Conservation (phyloP, 2,797 vertebrate species). For the Gallirallus australis region DNA sequence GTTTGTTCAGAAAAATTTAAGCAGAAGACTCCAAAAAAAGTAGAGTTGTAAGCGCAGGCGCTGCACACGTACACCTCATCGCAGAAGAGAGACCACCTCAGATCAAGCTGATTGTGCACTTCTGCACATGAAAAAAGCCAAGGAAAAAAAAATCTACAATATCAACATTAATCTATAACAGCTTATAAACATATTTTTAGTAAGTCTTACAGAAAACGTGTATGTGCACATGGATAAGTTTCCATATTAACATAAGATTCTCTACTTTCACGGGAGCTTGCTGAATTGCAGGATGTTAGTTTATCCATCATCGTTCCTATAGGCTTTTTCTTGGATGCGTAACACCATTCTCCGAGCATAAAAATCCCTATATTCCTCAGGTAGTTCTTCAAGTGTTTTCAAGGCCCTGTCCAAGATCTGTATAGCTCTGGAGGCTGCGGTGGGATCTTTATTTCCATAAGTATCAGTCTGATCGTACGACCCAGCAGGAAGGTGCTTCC, state of each 20-base stretch:
- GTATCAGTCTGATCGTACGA: slow-evolving; percentile 93
- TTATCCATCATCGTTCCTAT: slow-evolving; percentile 75
- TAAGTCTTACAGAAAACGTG: background rate
- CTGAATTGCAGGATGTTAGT: background rate
- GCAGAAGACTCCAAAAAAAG: background rate
- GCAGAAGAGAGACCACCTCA: background rate
- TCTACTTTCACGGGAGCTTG: background rate
- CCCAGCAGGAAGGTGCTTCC: slow-evolving; percentile 89
- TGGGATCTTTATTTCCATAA: slow-evolving; percentile 93
- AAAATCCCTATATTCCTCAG: slow-evolving; percentile 91
- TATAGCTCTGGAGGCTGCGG: slow-evolving; percentile 84
- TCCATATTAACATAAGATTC: background rate
- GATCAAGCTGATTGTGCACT: background rate
- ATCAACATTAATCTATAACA: background rate
- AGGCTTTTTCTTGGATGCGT: slow-evolving; percentile 86
- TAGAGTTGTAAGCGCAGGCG: background rate
- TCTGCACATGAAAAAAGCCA: background rate
- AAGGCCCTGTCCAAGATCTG: slow-evolving; percentile 87
- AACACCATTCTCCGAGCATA: slow-evolving; percentile 94
- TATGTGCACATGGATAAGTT: background rate
- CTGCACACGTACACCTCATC: background rate
- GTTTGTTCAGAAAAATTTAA: background rate
- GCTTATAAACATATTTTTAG: background rate
- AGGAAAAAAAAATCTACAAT: background rate
- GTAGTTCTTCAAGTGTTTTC: slow-evolving; percentile 89